phyloP scores from a whole-genome alignment of 92 coral and sea anemone species.

The Parazoanthus darwini region DNA sequence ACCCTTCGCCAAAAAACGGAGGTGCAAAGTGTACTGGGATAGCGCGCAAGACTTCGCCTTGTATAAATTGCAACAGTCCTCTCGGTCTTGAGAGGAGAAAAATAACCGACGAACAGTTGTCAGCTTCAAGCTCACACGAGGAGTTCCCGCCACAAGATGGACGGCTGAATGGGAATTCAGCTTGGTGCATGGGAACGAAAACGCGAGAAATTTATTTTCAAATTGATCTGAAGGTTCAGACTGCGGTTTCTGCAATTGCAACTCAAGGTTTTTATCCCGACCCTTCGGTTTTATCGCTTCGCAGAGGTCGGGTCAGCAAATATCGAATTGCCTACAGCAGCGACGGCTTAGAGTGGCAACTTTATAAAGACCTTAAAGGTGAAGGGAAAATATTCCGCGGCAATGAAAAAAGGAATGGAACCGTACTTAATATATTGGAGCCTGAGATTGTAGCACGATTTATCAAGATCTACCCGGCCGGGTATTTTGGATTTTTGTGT shows the following conservation, averaged over 20 bases:
- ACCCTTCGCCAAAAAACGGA: slow-evolving; percentile 77
- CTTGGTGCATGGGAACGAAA: slow-evolving; percentile 79
- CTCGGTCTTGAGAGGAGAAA: slow-evolving; percentile 75
- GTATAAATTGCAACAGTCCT: slow-evolving; percentile 71
- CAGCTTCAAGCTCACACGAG: slow-evolving; percentile 69
- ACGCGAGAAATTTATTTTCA: slow-evolving; percentile 66
- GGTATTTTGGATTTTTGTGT: slow-evolving; percentile 68
- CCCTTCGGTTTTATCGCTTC: slow-evolving; percentile 58
- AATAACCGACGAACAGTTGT: slow-evolving; percentile 56
- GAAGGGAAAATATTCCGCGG: slow-evolving; percentile 61
- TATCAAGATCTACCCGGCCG: slow-evolving; percentile 70
- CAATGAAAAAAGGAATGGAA: slow-evolving; percentile 57
- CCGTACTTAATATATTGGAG: slow-evolving; percentile 61
- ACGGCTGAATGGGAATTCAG: slow-evolving; percentile 75
- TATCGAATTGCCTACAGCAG: slow-evolving; percentile 77
- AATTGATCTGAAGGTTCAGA: slow-evolving; percentile 67
- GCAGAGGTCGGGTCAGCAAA: slow-evolving; percentile 84
- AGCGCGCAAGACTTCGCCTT: slow-evolving; percentile 60
- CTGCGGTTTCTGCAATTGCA: slow-evolving; percentile 73
- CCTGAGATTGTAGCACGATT: slow-evolving; percentile 70
- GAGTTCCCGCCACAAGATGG: slow-evolving; percentile 70
- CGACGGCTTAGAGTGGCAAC: slow-evolving; percentile 69
- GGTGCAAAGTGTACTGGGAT: slow-evolving; percentile 76
- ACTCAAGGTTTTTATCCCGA: slow-evolving; percentile 82
- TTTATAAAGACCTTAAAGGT: slow-evolving; percentile 52